Evolutionary conservation across 2,797 vertebrate genomes (phyloP).

Genomic region (Cossypha dichroa): DNA sequence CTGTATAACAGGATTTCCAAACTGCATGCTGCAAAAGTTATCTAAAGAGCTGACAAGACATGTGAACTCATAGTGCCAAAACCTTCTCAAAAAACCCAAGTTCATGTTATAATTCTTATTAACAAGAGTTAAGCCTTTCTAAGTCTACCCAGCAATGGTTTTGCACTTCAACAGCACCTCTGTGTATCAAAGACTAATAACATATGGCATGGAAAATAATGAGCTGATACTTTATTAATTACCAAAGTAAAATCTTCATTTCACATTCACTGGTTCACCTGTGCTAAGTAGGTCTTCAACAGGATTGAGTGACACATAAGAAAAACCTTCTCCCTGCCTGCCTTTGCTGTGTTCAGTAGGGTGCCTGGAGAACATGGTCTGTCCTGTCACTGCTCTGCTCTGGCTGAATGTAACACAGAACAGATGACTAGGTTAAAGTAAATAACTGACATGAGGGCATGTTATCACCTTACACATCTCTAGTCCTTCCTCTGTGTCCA

Average conservation of each 20-base stretch:
- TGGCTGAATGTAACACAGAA: not conserved
- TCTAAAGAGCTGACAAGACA: not conserved
- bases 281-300: not conserved
- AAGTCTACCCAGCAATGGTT: not conserved
- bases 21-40: not conserved
- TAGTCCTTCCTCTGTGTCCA: not conserved
- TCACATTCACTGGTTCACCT: not conserved
- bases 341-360: not conserved
- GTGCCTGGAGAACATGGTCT: not conserved
- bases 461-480: not conserved
- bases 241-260: not conserved
- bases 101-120: not conserved
- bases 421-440: not conserved
- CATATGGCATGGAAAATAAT: not conserved
- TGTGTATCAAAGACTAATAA: not conserved
- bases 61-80: not conserved
- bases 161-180: not conserved
- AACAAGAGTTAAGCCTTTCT: not conserved
- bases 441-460: not conserved
- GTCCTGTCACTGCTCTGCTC: not conserved
- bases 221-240: not conserved
- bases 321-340: not conserved
- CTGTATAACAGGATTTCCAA: not conserved
- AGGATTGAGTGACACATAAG: not conserved
- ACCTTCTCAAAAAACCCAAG: not conserved